These are phyloP conservation scores for Montipora capricornis DNA, from an alignment of 64 coral and sea anemone genomes.

Conservation along the genomic window DNA sequence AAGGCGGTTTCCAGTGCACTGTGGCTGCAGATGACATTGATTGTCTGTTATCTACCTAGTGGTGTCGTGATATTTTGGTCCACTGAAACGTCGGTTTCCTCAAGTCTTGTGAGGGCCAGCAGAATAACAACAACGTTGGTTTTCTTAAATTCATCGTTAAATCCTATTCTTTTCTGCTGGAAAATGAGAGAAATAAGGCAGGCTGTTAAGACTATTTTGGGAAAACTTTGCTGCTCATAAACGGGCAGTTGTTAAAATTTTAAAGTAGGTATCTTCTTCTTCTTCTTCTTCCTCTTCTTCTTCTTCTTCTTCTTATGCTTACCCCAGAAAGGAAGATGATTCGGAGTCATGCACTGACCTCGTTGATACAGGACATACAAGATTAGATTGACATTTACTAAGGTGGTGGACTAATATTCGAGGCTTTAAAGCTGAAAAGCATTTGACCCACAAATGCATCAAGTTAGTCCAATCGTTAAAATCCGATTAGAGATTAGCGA, in stretches of 20 bases:
- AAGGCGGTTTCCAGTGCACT: not conserved
- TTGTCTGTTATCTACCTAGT: not conserved
- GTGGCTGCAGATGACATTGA: not conserved
- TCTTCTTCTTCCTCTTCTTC: too few species aligned
- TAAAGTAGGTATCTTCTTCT: not conserved
- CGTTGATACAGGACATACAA: too few species aligned
- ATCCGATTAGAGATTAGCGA: too few species aligned
- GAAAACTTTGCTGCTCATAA: not conserved
- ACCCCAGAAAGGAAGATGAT: too few species aligned
- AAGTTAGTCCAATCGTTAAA: too few species aligned
- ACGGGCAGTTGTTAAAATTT: not conserved
- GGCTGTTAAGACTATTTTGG: not conserved
- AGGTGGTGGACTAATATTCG: too few species aligned
- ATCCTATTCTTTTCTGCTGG: constrained; percentile 26
- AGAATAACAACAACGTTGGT: constrained; percentile 5
- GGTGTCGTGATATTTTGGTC: not conserved
- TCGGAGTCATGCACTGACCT: too few species aligned
- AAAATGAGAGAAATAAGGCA: not conserved
- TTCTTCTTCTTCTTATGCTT: too few species aligned
- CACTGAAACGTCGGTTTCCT: not conserved
- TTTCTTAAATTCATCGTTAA: constrained; percentile 16
- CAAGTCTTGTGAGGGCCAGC: not conserved
- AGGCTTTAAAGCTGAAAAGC: too few species aligned
- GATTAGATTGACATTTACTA: too few species aligned
- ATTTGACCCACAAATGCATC: too few species aligned